phyloP scores from a whole-genome alignment of 2,113 vertebrate species.

The Cinclus mexicanus region DNA sequence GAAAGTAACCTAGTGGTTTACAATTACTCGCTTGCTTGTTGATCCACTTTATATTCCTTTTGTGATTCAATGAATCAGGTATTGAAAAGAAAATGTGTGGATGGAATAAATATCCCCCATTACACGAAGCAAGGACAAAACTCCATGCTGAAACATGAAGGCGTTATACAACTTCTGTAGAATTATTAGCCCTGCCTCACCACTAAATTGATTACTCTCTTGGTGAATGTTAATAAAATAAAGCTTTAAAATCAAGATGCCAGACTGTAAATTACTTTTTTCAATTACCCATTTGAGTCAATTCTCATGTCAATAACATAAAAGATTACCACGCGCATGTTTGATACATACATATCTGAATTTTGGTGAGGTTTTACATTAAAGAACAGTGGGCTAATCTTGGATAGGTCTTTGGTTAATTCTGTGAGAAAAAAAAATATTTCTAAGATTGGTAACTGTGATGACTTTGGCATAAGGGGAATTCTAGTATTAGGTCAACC shows the following conservation, averaged over 20 bases:
- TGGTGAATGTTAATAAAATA: slow-evolving; percentile 69
- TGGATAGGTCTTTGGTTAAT: slow-evolving; percentile 59
- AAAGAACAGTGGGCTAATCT: slow-evolving; percentile 66
- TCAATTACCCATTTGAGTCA: slow-evolving; percentile 68
- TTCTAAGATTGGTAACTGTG: slow-evolving; percentile 12
- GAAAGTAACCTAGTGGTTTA: slow-evolving; percentile 45
- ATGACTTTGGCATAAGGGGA: slow-evolving; percentile 56
- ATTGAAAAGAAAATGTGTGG: slow-evolving; percentile 56
- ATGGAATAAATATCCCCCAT: slow-evolving; percentile 62
- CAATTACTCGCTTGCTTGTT: slow-evolving; percentile 58
- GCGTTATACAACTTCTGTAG: slow-evolving; percentile 55
- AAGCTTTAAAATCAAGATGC: slow-evolving; percentile 73
- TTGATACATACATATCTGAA: slow-evolving; percentile 31
- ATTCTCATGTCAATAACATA: slow-evolving; percentile 67
- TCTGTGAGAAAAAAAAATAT: neutral
- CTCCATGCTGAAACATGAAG: slow-evolving; percentile 55
- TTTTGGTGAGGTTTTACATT: slow-evolving; percentile 48
- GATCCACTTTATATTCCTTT: slow-evolving; percentile 70
- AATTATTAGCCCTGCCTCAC: slow-evolving; percentile 71
- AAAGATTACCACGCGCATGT: slow-evolving; percentile 61
- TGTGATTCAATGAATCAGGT: slow-evolving; percentile 63
- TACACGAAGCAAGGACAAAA: slow-evolving; percentile 67
- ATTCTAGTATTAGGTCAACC: slow-evolving; percentile 7
- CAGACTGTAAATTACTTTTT: slow-evolving; percentile 74
- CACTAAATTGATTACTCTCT: slow-evolving; percentile 72